These are phyloP conservation scores for Adelognathus sp. DNA, from an alignment of 2,888 invertebrate genomes.

Conservation along the genomic window DNA sequence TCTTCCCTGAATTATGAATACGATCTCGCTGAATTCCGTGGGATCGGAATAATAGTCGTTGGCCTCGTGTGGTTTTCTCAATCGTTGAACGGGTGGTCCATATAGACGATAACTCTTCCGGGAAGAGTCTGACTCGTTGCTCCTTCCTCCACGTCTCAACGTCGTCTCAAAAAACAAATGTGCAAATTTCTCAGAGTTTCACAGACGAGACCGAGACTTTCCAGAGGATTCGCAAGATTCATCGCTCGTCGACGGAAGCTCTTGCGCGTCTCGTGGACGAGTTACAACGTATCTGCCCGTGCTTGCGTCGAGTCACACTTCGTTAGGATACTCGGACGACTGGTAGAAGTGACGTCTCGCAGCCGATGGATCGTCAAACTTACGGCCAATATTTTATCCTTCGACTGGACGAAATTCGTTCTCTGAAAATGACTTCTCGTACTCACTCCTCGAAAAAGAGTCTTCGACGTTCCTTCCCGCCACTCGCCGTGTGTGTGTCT, in stretches of 20 bases:
- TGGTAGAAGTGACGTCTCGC: background rate
- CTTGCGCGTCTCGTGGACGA: background rate
- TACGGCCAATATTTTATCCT: slow-evolving; percentile 53
- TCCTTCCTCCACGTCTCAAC: background rate
- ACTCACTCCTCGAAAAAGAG: background rate
- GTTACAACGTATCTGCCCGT: slow-evolving; percentile 32
- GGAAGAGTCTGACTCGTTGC: slow-evolving; percentile 8
- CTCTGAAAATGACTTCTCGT: background rate
- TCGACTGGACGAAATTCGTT: slow-evolving; percentile 20
- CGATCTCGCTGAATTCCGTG: slow-evolving; percentile 1
- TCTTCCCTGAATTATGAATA: slow-evolving; percentile 12
- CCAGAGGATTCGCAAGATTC: slow-evolving; percentile 23
- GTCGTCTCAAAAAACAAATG: background rate
- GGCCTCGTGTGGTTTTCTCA: background rate
- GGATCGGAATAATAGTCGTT: slow-evolving; percentile 29
- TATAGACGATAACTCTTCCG: slow-evolving; percentile 14
- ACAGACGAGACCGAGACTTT: background rate
- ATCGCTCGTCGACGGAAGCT: slow-evolving; percentile 28
- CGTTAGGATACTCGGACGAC: slow-evolving; percentile 37
- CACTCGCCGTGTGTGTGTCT: background rate
- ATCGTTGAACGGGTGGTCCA: slow-evolving; percentile 23
- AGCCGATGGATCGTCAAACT: slow-evolving; percentile 44
- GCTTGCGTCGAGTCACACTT: slow-evolving; percentile 46
- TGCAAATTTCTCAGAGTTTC: background rate
- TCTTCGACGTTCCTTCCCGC: background rate